Evolutionary conservation across 2,888 invertebrate species (phyloP).

Genomic region (Acanthoscelides obtectus): DNA sequence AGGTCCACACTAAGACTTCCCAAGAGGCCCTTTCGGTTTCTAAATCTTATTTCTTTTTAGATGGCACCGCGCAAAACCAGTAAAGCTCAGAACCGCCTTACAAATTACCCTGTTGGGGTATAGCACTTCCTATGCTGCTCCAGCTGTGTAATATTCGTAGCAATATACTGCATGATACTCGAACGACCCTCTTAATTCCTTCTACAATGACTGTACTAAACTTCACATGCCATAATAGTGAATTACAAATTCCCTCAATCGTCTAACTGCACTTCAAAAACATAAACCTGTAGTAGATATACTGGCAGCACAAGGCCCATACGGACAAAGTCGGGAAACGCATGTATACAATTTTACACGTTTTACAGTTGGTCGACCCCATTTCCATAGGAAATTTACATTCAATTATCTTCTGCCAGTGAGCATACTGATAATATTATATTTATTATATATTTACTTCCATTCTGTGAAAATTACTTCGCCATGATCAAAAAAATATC

Average conservation of each 20-base stretch:
- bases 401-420: neutral
- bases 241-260: neutral
- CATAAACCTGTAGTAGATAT: neutral
- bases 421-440: neutral
- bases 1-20: too few species aligned
- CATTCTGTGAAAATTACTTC: neutral
- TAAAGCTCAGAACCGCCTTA: too few species aligned
- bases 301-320: neutral
- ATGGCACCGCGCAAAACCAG: too few species aligned
- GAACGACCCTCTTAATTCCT: too few species aligned
- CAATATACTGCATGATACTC: too few species aligned
- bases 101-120: too few species aligned
- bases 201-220: neutral
- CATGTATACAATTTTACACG: neutral
- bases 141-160: too few species aligned
- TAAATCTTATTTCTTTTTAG: too few species aligned
- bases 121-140: too few species aligned
- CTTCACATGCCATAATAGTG: neutral
- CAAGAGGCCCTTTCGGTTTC: too few species aligned
- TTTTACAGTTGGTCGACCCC: neutral
- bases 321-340: neutral
- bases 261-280: neutral
- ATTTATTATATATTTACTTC: neutral
- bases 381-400: neutral
- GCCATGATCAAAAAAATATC: neutral